A percentile compares a stretch with the other conserved stretches of the same genome.
phyloP scores from a whole-genome alignment of 2,113 vertebrate species.

The Lampris incognitus region DNA sequence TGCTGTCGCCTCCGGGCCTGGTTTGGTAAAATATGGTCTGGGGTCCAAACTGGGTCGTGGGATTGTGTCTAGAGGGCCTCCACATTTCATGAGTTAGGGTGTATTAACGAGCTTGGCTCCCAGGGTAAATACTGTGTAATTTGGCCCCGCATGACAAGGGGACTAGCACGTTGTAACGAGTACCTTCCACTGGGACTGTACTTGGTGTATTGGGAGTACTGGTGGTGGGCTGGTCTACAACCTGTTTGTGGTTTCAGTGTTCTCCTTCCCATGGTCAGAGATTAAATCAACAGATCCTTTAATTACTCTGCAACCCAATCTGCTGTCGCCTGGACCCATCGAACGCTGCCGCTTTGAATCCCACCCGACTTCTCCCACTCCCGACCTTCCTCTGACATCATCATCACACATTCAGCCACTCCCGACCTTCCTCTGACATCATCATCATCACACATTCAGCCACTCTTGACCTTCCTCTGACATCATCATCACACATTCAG shows the following conservation, averaged over 20 bases:
- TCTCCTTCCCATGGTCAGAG: constrained; percentile 13
- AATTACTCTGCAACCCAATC: constrained; percentile 69
- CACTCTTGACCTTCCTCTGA: too few relatives aligned
- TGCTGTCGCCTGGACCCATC: constrained; percentile 39
- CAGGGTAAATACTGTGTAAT: background rate
- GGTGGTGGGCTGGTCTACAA: background rate
- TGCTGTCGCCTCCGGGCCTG: constrained; percentile 57
- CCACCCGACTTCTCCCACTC: constrained; percentile 44
- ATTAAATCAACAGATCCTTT: constrained; percentile 50
- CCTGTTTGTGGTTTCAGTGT: background rate
- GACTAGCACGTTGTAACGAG: too few relatives aligned
- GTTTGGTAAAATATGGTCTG: constrained; percentile 35
- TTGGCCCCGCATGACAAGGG: too few relatives aligned
- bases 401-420: background rate
- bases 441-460: constrained; percentile 6
- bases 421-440: background rate
- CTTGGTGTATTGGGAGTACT: too few relatives aligned
- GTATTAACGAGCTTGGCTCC: background rate
- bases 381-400: background rate
- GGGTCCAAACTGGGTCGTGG: constrained; percentile 58
- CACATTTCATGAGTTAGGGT: background rate
- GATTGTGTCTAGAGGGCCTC: constrained; percentile 35
- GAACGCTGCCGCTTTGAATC: background rate
- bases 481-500: too few relatives aligned
- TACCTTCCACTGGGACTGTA: too few relatives aligned